Conservation (phyloP, 2,113 vertebrate genomes). For the Rynchops niger region DNA sequence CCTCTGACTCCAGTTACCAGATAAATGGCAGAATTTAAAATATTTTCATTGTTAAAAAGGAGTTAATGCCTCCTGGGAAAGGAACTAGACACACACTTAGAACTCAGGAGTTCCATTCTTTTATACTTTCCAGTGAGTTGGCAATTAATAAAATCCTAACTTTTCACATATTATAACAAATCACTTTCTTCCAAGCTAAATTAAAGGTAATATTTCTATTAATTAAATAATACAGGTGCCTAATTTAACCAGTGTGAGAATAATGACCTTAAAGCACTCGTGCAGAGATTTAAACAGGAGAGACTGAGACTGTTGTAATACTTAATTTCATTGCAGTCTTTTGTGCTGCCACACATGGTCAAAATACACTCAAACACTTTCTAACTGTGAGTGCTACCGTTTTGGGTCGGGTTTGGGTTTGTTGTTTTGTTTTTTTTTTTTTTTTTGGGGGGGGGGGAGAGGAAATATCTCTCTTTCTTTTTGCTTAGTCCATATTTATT, state of each 20-base stretch:
- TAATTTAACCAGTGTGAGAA: conserved; percentile 11
- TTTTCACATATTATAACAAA: background rate
- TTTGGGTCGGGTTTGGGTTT: background rate
- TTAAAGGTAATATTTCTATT: conserved; percentile 26
- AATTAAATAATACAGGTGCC: background rate
- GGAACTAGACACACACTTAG: background rate
- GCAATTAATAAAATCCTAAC: conserved; percentile 26
- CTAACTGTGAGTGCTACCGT: accelerated
- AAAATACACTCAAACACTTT: background rate
- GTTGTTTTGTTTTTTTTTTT: too few species aligned
- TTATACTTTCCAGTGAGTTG: background rate
- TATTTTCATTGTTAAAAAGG: background rate
- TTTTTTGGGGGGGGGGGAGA: too few species aligned
- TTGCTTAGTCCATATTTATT: background rate
- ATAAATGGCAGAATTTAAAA: background rate
- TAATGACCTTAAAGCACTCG: background rate
- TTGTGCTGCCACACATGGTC: background rate
- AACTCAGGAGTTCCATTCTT: background rate
- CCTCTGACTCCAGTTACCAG: background rate
- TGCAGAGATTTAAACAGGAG: background rate
- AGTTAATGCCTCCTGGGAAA: background rate
- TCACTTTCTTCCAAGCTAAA: conserved; percentile 11
- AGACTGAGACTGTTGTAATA: background rate
- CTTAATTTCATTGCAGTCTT: background rate
- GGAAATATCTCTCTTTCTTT: background rate